Conservation (phyloP, 2,888 invertebrate genomes). For the Saturnia japonica region DNA sequence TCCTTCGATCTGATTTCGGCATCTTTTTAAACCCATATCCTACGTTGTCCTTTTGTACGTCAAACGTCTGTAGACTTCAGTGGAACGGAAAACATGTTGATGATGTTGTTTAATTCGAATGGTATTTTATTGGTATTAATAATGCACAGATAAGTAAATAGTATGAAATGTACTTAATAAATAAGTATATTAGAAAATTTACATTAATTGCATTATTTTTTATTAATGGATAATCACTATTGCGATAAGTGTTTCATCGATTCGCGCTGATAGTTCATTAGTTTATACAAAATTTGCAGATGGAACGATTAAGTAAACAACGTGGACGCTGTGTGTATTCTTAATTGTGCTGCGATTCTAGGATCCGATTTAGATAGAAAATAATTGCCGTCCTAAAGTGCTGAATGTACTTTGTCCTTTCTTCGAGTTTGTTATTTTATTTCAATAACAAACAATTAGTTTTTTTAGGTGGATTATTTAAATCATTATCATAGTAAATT, state of each 20-base stretch:
- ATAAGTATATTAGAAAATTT: neutral
- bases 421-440: neutral
- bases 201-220: neutral
- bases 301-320: constrained; percentile 65
- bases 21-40: constrained; percentile 64
- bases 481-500: no score
- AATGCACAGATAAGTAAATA: neutral
- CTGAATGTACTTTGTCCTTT: neutral
- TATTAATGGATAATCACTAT: neutral
- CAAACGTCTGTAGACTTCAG: constrained; percentile 24
- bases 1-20: constrained; percentile 71
- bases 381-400: constrained; percentile 40
- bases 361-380: constrained; percentile 57
- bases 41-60: constrained; percentile 48
- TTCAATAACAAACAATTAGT: no score
- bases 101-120: neutral
- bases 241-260: neutral
- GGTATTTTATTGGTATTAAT: neutral
- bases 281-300: constrained; percentile 26
- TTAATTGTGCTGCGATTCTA: constrained; percentile 59
- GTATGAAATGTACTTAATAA: neutral
- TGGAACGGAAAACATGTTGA: neutral
- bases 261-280: constrained; percentile 16
- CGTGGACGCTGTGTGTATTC: constrained; percentile 57
- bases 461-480: no score